Evolutionary conservation across 1,140 invertebrate genomes (phyloP), one percentile per base, ranked within the genome.

Genomic region (Drosophila elegans): DNA sequence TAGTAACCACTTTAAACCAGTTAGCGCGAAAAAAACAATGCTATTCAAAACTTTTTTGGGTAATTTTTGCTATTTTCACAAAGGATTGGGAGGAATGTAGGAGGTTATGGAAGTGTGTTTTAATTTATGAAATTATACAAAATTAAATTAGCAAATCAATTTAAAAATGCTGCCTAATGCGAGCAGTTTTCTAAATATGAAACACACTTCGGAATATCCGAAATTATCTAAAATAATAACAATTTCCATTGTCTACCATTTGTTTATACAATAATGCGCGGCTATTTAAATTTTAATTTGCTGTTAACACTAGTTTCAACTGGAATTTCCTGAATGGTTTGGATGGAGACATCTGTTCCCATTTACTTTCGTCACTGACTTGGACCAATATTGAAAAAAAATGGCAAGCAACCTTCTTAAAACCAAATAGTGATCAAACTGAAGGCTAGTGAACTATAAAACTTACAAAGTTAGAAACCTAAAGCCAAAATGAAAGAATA

Each of bases 1-100:
- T 42, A 59, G 42, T 41, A 57, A 57, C 32, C 36, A 27, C 29
- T 36, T 60, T 52, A 9, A 78, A 41, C 59, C 54, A 63, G 78
- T 72, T 81, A 55, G 16, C 7, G 21, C 60, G n/a, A 62, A 38
- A 54, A 49, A 48, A 25, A 53, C 34, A 55, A 60, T 36, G 13
- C 16, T 11, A 29, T 39, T 55, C 11, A 41, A 41, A 13, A 3
- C 9, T 5, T 44, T 49, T 56, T 67, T 44, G 41, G 13, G 11
- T 9, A 63, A 29, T 34, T 38, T 41, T 49, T 27, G 25, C 44
- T 12, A 4, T 44, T 44, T 63, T 3, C 7, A 29, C 49, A 41
- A 63, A 34, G 44, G 45, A 34, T 5, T 61, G 32, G 13, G 0
- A 7, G 2, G 21, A 59, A 16, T 45, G 34, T 0, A n/a, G 46